phyloP scores from a whole-genome alignment of 2,113 vertebrate species.

The Euleptes europaea region DNA sequence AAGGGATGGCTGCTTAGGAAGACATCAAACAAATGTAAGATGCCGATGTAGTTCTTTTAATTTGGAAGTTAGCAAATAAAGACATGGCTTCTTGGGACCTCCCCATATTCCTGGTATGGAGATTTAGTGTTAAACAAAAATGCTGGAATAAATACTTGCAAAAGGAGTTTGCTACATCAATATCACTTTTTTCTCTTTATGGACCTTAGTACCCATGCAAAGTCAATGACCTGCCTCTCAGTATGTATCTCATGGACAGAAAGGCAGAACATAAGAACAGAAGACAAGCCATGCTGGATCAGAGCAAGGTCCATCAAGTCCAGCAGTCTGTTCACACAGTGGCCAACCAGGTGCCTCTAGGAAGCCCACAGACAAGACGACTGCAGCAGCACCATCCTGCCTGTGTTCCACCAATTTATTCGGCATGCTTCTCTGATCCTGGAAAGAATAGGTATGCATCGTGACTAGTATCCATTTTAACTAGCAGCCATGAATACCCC shows the following conservation, averaged over 20 bases:
- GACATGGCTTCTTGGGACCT: neutral
- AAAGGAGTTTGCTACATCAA: neutral
- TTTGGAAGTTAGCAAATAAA: conserved; percentile 11
- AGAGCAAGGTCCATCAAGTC: too few relatives aligned
- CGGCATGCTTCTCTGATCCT: too few relatives aligned
- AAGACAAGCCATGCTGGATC: too few relatives aligned
- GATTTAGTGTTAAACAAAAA: neutral
- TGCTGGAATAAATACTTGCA: neutral
- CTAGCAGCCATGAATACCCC: too few relatives aligned
- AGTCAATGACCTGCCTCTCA: neutral
- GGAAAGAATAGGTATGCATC: too few relatives aligned
- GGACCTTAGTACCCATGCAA: neutral
- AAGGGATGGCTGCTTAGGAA: conserved; percentile 11
- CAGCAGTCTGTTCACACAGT: too few relatives aligned
- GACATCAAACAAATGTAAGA: conserved; percentile 36
- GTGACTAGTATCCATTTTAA: too few relatives aligned
- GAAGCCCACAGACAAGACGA: too few relatives aligned
- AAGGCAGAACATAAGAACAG: neutral
- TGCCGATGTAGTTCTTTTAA: conserved; percentile 7
- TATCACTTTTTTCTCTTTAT: neutral
- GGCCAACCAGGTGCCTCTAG: too few relatives aligned
- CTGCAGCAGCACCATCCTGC: too few relatives aligned
- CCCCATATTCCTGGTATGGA: neutral
- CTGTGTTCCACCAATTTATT: too few relatives aligned
- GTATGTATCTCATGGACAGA: neutral